Conservation (phyloP, 1,140 invertebrate genomes). For the Drosophila willistoni region DNA sequence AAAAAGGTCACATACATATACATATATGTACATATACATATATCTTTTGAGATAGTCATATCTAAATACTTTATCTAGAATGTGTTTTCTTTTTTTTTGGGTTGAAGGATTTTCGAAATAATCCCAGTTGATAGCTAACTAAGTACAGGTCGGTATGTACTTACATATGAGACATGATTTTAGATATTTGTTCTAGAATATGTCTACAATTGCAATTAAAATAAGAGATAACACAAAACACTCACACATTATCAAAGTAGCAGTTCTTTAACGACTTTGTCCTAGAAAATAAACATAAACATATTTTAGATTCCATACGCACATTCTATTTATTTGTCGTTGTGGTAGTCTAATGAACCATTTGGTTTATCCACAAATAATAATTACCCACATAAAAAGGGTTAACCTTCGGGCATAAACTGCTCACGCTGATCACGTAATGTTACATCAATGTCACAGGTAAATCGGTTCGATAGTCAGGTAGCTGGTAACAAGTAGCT, state of each 20-base stretch:
- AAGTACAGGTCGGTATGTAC: not conserved
- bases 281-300: not conserved
- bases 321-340: not conserved
- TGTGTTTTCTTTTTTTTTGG: not conserved
- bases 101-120: not conserved
- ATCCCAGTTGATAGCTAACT: not conserved
- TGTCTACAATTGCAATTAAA: not conserved
- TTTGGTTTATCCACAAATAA: conserved; percentile 20
- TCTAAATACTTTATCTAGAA: conserved; percentile 5
- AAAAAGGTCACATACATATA: not conserved
- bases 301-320: not conserved
- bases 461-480: conserved; percentile 33
- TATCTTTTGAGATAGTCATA: conserved; percentile 6
- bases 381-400: conserved; percentile 53
- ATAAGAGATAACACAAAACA: not conserved
- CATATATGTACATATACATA: too few species aligned
- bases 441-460: conserved; percentile 65
- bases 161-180: too few species aligned
- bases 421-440: conserved; percentile 58
- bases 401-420: conserved; percentile 55
- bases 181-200: conserved; percentile 4
- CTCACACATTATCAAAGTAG: not conserved
- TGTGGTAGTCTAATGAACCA: not conserved
- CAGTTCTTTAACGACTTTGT: not conserved
- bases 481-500: conserved; percentile 34